Base-by-base conservation (phyloP, 1,140 invertebrate genomes). In the Trichonephila clavipes region DNA sequence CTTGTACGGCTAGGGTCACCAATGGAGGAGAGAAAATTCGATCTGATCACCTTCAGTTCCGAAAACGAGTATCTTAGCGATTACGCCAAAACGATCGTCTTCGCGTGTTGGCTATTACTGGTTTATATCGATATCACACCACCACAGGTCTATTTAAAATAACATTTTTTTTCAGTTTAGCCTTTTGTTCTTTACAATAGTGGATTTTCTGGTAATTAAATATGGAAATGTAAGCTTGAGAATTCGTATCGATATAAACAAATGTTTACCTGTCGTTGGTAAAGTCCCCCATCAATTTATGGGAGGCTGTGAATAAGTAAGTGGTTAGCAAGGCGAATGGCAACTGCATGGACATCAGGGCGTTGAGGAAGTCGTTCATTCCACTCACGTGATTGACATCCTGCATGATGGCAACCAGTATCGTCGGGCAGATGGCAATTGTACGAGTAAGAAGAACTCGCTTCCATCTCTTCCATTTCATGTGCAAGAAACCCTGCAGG, bases 331-430 rank as follows among this genome's bases (percentile, higher is more conserved):
- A 97, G 21, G 98, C 98, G 95, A 98, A 98, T 4, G 98, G 98
- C 92, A 98, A 95, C 95, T 98, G 98, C 1, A 98, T 96, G 94
- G 97, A 97, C 98, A 98, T 98, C 6, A 98, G 96, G 2, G 98
- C 98, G 96, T 99, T 99, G 2, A 99, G 96, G n/a, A 98, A 96
- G 95, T 99, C 98, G 95, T 99, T 99, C 97, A 99, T 97, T 24
- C 96, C 96, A 34, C 97, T 98, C 66, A 99, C 96, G 94, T 98
- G 97, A 28, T 97, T 95, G 94, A 99, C 97, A 87, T 97, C 96
- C 85, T 97, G 97, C 94, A 95, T 98, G 94, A 97, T 97, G 3
- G 98, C 98, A 1, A 98, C 96, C 12, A 97, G 96, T 93, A 99
- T 97, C n/a, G 98, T 99, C 5, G 98, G 98, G 18, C 98, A 96